Evolutionary conservation across 2,797 vertebrate genomes (phyloP).

Genomic region (Dryobates pubescens): DNA sequence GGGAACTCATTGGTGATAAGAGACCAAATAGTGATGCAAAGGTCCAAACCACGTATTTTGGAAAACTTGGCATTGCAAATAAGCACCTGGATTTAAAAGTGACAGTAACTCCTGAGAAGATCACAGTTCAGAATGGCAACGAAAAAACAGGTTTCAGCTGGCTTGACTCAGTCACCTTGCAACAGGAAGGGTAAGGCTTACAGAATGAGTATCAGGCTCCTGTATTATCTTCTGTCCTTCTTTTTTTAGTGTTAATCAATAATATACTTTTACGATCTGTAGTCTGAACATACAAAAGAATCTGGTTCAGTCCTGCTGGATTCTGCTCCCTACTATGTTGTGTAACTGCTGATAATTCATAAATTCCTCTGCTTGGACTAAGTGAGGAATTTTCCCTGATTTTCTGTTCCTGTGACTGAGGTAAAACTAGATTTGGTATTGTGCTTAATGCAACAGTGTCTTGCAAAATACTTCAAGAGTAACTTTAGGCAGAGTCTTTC

Average conservation of each 20-base stretch:
- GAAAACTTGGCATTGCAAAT: slow-evolving; percentile 85
- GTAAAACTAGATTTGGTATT: background rate
- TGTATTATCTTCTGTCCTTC: background rate
- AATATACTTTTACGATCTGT: background rate
- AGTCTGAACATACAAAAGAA: background rate
- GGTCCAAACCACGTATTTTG: slow-evolving; percentile 87
- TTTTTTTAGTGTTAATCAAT: background rate
- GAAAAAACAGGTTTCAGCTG: slow-evolving; percentile 80
- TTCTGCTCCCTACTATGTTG: background rate
- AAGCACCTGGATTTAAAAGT: slow-evolving; percentile 79
- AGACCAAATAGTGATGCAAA: slow-evolving; percentile 61
- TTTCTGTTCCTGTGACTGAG: background rate
- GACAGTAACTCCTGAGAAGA: slow-evolving; percentile 84
- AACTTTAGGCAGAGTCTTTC: background rate
- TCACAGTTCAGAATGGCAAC: slow-evolving; percentile 78
- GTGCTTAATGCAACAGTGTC: background rate
- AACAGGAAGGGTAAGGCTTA: slow-evolving; percentile 70
- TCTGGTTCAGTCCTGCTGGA: background rate
- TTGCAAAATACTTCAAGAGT: background rate
- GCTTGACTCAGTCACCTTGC: slow-evolving; percentile 79
- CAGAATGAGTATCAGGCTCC: background rate
- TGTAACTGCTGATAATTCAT: background rate
- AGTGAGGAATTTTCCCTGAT: background rate
- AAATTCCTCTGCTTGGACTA: background rate
- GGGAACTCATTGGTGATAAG: slow-evolving; percentile 88